phyloP scores from a whole-genome alignment of 2,888 invertebrate species.

The Drosophila mimica region DNA sequence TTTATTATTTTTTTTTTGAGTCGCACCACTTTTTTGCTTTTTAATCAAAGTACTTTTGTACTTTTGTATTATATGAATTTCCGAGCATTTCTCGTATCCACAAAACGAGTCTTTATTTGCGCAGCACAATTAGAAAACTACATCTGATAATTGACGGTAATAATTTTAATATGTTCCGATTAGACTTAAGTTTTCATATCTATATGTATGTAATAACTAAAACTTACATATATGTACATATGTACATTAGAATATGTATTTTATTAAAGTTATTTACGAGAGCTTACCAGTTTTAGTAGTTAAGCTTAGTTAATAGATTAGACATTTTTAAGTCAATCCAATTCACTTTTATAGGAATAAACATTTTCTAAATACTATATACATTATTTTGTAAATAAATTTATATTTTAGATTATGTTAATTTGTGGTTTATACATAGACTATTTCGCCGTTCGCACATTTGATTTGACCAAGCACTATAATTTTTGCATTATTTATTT shows the following conservation, averaged over 20 bases:
- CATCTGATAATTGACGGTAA: neutral
- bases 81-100: constrained; percentile 7
- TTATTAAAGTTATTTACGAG: constrained; percentile 43
- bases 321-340: constrained; percentile 30
- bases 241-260: constrained; percentile 8
- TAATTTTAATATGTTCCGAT: constrained; percentile 8
- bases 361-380: neutral
- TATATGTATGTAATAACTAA: constrained; percentile 20
- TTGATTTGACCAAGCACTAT: constrained; percentile 19
- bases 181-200: constrained; percentile 31
- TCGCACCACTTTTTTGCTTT: constrained; percentile 48
- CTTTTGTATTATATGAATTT: constrained; percentile 35
- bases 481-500: constrained; percentile 47
- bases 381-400: constrained; percentile 5
- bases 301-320: constrained; percentile 29
- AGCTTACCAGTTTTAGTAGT: constrained; percentile 24
- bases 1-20: constrained; percentile 3
- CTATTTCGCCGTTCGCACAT: constrained; percentile 32
- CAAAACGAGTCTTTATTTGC: constrained; percentile 10
- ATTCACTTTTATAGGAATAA: neutral
- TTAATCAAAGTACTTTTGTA: constrained; percentile 21
- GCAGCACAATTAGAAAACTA: constrained; percentile 14
- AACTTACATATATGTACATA: constrained; percentile 13
- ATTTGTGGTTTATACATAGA: constrained; percentile 15
- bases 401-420: constrained; percentile 13